phyloP scores from a whole-genome alignment of 2,888 invertebrate species.

The Ormyrus nitidulus region DNA sequence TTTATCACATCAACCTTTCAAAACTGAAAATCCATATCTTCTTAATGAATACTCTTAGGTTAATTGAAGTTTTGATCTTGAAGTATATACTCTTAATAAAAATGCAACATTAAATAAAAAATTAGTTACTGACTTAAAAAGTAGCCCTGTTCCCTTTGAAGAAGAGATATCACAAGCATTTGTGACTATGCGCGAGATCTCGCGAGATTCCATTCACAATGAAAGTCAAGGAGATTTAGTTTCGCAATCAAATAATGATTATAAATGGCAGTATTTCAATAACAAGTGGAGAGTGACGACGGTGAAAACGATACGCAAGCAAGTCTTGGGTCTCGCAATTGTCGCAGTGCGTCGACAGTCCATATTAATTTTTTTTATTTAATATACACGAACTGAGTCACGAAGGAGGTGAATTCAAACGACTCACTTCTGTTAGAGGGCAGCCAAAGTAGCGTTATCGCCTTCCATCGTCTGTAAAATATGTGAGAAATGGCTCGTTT shows the following conservation, averaged over 20 bases:
- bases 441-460: conserved; percentile 74
- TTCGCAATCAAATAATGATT: conserved; percentile 23
- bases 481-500: conserved; percentile 65
- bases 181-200: conserved; percentile 25
- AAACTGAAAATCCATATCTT: background rate
- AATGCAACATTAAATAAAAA: conserved; percentile 10
- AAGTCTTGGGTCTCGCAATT: conserved; percentile 51
- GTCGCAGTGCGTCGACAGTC: conserved; percentile 50
- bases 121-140: conserved; percentile 31
- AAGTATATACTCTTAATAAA: conserved; percentile 8
- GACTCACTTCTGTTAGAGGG: conserved; percentile 74
- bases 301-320: conserved; percentile 46
- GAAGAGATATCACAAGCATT: conserved; percentile 38
- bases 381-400: conserved; percentile 35
- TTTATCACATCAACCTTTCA: background rate
- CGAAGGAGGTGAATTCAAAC: conserved; percentile 59
- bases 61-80: conserved; percentile 37
- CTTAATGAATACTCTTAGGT: background rate
- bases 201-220: conserved; percentile 43
- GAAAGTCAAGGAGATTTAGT: conserved; percentile 39
- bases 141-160: conserved; percentile 43
- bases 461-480: conserved; percentile 75
- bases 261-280: conserved; percentile 54
- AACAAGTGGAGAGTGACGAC: conserved; percentile 47
- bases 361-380: conserved; percentile 39